These are phyloP conservation scores for Tragelaphus strepsiceros DNA, from an alignment of 2,113 vertebrate genomes.

Conservation along the genomic window DNA sequence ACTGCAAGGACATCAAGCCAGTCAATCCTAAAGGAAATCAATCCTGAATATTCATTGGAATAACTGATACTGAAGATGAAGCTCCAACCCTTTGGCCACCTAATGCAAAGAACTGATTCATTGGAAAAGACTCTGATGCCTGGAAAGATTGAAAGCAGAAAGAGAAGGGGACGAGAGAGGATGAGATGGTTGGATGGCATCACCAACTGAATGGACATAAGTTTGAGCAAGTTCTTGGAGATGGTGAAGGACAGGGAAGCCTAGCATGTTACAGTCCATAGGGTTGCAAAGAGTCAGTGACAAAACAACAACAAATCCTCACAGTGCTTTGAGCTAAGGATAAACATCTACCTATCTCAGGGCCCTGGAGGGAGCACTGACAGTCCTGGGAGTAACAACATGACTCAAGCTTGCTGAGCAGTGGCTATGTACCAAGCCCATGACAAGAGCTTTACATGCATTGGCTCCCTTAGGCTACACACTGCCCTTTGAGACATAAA, in stretches of 20 bases:
- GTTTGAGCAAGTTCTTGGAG: not conserved
- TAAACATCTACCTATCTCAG: not conserved
- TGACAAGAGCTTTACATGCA: not conserved
- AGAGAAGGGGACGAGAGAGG: not conserved
- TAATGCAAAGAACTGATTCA: not conserved
- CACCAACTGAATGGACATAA: not conserved
- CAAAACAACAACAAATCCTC: not conserved
- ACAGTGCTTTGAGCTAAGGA: not conserved
- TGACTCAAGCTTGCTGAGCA: not conserved
- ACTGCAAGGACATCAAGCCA: not conserved
- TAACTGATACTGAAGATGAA: not conserved
- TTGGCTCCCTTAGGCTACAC: rapidly evolving
- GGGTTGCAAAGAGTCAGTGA: not conserved
- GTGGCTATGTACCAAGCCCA: too few species aligned
- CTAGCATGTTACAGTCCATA: not conserved
- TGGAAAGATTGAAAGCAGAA: not conserved
- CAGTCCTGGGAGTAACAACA: not conserved
- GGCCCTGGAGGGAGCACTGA: not conserved
- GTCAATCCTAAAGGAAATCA: not conserved
- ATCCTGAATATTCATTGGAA: not conserved
- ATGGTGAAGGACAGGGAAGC: not conserved
- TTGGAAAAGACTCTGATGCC: not conserved
- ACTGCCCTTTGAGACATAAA: not conserved
- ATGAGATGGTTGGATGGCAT: not conserved
- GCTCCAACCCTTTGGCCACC: not conserved